phyloP scores from a whole-genome alignment of 2,113 vertebrate species.

The Ammospiza nelsoni region DNA sequence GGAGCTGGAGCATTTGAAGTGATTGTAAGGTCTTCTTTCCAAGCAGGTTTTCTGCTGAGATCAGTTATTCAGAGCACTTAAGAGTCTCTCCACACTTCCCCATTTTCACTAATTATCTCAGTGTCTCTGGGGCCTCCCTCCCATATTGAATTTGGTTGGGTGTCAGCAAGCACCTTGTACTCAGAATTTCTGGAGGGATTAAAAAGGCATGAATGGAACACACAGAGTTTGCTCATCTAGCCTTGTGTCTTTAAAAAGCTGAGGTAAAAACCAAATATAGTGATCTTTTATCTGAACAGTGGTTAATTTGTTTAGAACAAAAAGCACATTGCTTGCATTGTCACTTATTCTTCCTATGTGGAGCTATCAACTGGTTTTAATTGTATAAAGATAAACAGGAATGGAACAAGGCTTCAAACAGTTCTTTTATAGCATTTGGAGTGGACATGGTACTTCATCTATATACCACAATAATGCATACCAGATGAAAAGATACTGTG shows the following conservation, averaged over 20 bases:
- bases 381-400: background rate
- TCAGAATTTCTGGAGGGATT: background rate
- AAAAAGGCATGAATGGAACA: background rate
- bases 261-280: background rate
- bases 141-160: background rate
- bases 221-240: background rate
- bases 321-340: background rate
- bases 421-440: conserved; percentile 5
- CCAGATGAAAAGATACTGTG: conserved; percentile 40
- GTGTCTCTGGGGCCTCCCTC: background rate
- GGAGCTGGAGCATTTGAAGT: background rate
- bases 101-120: background rate
- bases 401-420: background rate
- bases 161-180: background rate
- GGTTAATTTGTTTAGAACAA: background rate
- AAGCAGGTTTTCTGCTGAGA: background rate
- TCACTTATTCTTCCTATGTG: background rate
- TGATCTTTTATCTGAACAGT: background rate
- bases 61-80: background rate
- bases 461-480: conserved; percentile 12
- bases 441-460: background rate
- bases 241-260: background rate
- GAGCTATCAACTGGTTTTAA: background rate
- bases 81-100: background rate
- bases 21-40: background rate